These are phyloP conservation scores for Gymnocypris eckloni DNA, from an alignment of 2,797 vertebrate species.

Conservation along the genomic window DNA sequence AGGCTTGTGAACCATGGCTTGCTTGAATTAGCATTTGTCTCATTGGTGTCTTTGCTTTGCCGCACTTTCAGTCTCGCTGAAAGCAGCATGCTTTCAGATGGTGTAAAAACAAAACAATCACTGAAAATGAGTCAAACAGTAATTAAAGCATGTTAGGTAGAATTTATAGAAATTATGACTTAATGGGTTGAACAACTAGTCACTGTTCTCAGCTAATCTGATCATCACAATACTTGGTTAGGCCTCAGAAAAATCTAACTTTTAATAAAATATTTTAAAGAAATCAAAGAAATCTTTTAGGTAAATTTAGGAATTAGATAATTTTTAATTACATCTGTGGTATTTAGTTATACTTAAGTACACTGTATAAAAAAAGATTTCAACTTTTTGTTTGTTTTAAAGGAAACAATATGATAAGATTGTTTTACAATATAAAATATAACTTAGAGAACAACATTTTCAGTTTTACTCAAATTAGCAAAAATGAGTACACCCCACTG, in stretches of 20 bases:
- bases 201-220: not conserved
- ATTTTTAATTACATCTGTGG: not conserved
- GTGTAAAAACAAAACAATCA: not conserved
- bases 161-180: not conserved
- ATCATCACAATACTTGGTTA: not conserved
- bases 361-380: too few relatives aligned
- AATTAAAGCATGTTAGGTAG: not conserved
- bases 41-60: slow-evolving; percentile 39
- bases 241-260: too few relatives aligned
- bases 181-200: not conserved
- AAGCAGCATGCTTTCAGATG: not conserved
- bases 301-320: not conserved
- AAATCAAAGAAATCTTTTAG: not conserved
- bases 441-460: too few relatives aligned
- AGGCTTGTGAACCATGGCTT: slow-evolving; percentile 20
- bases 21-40: slow-evolving; percentile 44
- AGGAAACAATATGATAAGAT: too few relatives aligned
- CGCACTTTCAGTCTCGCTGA: slow-evolving; percentile 5
- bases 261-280: not conserved
- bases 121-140: not conserved
- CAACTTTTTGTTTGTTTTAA: too few relatives aligned
- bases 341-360: not conserved
- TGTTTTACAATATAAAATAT: not conserved
- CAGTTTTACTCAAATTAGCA: too few relatives aligned
- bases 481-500: too few relatives aligned